These are phyloP conservation scores for Pheosia gnoma DNA, from an alignment of 2,888 invertebrate species.

Conservation along the genomic window DNA sequence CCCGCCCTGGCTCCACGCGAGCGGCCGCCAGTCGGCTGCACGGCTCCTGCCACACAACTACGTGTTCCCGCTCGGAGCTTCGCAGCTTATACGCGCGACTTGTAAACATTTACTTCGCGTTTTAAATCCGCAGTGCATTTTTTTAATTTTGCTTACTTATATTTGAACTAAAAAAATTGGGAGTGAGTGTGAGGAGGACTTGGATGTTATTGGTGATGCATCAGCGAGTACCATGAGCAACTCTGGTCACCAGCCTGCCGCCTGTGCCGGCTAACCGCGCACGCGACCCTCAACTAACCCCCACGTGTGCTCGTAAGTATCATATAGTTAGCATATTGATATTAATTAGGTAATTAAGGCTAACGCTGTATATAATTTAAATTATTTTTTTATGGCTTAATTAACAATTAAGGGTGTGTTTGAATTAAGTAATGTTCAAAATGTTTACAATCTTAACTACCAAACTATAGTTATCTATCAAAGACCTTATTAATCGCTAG, in stretches of 20 bases:
- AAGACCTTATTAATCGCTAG: too few species aligned
- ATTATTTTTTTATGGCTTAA: too few species aligned
- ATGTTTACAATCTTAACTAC: too few species aligned
- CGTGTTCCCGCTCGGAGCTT: slow-evolving; percentile 34
- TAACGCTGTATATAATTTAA: too few species aligned
- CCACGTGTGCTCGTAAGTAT: slow-evolving; percentile 69
- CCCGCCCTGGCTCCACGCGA: slow-evolving; percentile 64
- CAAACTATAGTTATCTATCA: too few species aligned
- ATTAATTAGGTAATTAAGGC: too few species aligned
- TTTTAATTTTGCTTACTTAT: slow-evolving; percentile 16
- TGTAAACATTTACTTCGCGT: slow-evolving; percentile 52
- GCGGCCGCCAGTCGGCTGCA: slow-evolving; percentile 37
- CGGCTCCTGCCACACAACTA: slow-evolving; percentile 6
- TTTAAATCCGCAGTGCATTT: slow-evolving; percentile 31
- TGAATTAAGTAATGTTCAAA: too few species aligned
- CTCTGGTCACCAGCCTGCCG: slow-evolving; percentile 58
- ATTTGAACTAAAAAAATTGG: slow-evolving; percentile 16
- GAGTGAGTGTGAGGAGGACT: slow-evolving; percentile 32
- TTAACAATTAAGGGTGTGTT: too few species aligned
- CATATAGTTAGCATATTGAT: neutral
- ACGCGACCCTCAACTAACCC: slow-evolving; percentile 42
- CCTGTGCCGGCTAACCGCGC: slow-evolving; percentile 65
- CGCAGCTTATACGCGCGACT: slow-evolving; percentile 26
- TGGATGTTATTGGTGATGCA: slow-evolving; percentile 38
- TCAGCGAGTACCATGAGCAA: slow-evolving; percentile 59